These are phyloP conservation scores for Baccha elongata DNA, from an alignment of 2,888 invertebrate species.

Conservation along the genomic window DNA sequence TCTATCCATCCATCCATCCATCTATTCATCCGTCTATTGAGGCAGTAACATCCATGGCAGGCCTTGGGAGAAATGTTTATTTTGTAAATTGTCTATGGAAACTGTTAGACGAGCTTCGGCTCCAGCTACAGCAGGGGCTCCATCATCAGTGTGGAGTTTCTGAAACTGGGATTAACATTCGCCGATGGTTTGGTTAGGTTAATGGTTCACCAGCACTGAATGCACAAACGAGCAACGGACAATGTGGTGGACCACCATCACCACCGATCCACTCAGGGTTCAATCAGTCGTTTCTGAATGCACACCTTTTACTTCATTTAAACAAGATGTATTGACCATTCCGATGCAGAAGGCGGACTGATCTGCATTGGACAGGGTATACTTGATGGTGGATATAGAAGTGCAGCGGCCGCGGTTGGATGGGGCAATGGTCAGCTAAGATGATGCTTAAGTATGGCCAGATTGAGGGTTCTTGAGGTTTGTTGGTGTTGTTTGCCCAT, in stretches of 20 bases:
- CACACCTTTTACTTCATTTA: conserved; percentile 61
- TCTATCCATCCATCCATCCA: conserved; percentile 31
- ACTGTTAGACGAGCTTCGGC: conserved; percentile 52
- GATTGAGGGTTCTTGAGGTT: conserved; percentile 62
- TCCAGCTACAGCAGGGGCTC: not conserved
- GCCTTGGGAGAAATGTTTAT: conserved; percentile 70
- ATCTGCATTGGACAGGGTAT: conserved; percentile 64
- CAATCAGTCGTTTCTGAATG: conserved; percentile 67
- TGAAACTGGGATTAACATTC: conserved; percentile 58
- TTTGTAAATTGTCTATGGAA: conserved; percentile 72
- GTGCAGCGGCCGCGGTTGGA: not conserved
- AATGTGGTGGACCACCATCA: conserved; percentile 63
- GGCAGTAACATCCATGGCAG: conserved; percentile 28
- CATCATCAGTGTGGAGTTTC: not conserved
- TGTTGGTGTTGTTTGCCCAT: conserved; percentile 43
- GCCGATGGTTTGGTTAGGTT: conserved; percentile 67
- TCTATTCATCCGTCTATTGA: conserved; percentile 33
- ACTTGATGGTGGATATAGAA: conserved; percentile 34
- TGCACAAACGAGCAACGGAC: conserved; percentile 35
- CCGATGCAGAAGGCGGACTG: conserved; percentile 40
- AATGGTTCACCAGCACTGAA: conserved; percentile 67
- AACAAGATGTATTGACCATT: conserved; percentile 73
- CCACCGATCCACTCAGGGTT: conserved; percentile 54
- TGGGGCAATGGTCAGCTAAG: conserved; percentile 48
- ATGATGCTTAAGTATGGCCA: conserved; percentile 66